Evolutionary conservation across 2,888 invertebrate species (phyloP).

Genomic region (Eilema depressum): DNA sequence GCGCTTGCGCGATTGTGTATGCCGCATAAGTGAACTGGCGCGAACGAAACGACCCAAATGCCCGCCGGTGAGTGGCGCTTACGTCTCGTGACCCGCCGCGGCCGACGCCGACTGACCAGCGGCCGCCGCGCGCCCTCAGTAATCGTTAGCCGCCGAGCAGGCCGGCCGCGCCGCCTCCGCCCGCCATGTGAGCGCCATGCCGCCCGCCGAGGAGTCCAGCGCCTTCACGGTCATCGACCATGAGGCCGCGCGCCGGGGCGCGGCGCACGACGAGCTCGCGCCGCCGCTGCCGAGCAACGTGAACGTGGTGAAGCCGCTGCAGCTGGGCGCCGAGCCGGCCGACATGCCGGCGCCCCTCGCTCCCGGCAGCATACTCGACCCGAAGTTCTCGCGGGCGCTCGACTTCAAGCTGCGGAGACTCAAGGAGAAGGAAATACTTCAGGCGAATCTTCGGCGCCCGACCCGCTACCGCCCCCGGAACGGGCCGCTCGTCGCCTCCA

Average conservation of each 20-base stretch:
- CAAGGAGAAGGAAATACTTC: conserved; percentile 87
- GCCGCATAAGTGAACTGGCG: conserved; percentile 50
- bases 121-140: conserved; percentile 50
- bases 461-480: conserved; percentile 67
- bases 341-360: conserved; percentile 40
- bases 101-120: conserved; percentile 51
- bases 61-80: conserved; percentile 29
- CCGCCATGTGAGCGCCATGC: conserved; percentile 61
- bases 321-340: conserved; percentile 53
- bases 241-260: conserved; percentile 44
- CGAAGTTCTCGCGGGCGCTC: conserved; percentile 90
- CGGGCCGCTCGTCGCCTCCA: conserved; percentile 63
- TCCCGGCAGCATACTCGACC: conserved; percentile 71
- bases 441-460: conserved; percentile 70
- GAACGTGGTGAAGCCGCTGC: conserved; percentile 73
- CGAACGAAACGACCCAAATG: conserved; percentile 21
- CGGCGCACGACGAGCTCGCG: conserved; percentile 29
- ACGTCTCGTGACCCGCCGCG: conserved; percentile 35
- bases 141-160: conserved; percentile 37
- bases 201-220: conserved; percentile 62
- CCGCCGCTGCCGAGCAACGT: conserved; percentile 59
- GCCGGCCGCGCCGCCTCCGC: conserved; percentile 37
- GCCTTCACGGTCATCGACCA: conserved; percentile 71
- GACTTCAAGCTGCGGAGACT: conserved; percentile 91
- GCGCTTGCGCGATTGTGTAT: conserved; percentile 68